phyloP scores from a whole-genome alignment of 2,797 vertebrate species.

The Acrocephalus scirpaceus region DNA sequence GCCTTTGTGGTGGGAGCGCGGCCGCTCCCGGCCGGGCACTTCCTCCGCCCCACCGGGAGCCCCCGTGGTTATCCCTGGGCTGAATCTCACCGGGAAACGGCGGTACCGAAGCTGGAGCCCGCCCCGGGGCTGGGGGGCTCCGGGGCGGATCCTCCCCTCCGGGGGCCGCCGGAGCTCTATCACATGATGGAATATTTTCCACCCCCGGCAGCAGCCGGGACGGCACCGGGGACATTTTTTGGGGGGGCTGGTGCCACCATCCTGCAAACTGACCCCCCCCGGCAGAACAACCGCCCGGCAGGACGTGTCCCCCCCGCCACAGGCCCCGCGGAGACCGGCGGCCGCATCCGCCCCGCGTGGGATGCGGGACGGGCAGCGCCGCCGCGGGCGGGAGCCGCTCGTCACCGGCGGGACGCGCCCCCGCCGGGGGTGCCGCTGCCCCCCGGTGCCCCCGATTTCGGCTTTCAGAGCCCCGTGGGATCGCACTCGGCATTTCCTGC shows the following conservation, averaged over 20 bases:
- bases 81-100: not conserved
- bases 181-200: not conserved
- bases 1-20: constrained; percentile 37
- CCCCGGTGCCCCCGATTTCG: not conserved
- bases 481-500: constrained; percentile 27
- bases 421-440: not conserved
- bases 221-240: not conserved
- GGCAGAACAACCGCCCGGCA: not conserved
- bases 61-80: not conserved
- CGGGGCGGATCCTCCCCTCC: not conserved
- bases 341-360: not conserved
- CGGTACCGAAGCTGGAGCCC: not conserved
- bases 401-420: not conserved
- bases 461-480: not conserved
- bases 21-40: constrained; percentile 10
- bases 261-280: not conserved
- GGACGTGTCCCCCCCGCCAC: not conserved
- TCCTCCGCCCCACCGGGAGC: not conserved
- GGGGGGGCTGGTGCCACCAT: not conserved
- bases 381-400: not conserved
- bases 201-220: not conserved
- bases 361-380: not conserved
- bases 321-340: not conserved
- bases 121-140: not conserved
- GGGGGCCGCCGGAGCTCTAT: not conserved